phyloP scores from a whole-genome alignment of 2,888 invertebrate genomes.

The Lasioglossum villosulum region DNA sequence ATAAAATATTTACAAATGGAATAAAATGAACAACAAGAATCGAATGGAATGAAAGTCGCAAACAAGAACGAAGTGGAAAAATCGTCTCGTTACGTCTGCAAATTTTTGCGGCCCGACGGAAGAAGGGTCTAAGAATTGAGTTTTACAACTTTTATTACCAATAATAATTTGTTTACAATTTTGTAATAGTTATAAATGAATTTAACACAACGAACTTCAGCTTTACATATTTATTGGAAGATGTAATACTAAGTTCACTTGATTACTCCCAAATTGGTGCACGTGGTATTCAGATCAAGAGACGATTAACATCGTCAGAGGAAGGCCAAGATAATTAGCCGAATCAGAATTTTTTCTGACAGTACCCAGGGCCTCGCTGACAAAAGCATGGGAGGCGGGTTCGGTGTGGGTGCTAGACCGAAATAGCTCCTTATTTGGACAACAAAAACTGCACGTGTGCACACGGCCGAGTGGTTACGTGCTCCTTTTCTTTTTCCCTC shows the following conservation, averaged over 20 bases:
- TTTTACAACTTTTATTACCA: too few species aligned
- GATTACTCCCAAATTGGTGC: too few species aligned
- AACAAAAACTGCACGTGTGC: conserved; percentile 23
- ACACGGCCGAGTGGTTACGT: background rate
- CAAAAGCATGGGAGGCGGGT: background rate
- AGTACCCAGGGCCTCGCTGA: background rate
- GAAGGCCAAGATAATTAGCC: background rate
- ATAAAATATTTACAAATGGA: too few species aligned
- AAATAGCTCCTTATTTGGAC: conserved; percentile 25
- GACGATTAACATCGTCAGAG: background rate
- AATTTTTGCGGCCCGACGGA: background rate
- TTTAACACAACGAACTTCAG: too few species aligned
- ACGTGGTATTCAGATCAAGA: background rate
- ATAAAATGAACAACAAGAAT: too few species aligned
- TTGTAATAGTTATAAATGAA: too few species aligned
- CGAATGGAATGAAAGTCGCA: background rate
- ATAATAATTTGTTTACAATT: too few species aligned
- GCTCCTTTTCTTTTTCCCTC: background rate
- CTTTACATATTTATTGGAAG: too few species aligned
- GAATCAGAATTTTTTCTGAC: background rate
- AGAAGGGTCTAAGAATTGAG: too few species aligned
- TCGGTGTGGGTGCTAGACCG: background rate
- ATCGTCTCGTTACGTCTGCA: background rate
- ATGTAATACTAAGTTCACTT: too few species aligned
- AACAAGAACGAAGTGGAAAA: background rate